A percentile compares a stretch with the other conserved stretches of the same genome.
Conservation (phyloP, 2,113 vertebrate species). For the Oryzias javanicus region DNA sequence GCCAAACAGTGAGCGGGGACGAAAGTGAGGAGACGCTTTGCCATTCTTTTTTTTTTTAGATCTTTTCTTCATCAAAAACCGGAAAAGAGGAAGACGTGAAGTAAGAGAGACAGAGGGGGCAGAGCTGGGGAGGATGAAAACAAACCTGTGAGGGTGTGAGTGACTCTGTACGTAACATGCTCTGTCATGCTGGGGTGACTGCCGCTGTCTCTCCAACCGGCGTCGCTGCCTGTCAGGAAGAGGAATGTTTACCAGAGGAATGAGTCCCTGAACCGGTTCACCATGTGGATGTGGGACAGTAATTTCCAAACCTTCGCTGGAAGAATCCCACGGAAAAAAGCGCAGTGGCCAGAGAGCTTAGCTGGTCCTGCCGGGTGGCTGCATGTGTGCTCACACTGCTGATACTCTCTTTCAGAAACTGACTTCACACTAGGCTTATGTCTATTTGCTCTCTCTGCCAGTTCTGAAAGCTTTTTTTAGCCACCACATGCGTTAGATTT, state of each 20-base stretch:
- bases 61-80: conserved; percentile 32
- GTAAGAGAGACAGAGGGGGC: conserved; percentile 49
- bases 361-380: conserved; percentile 56
- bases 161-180: conserved; percentile 63
- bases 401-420: conserved; percentile 37
- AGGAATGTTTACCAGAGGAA: conserved; percentile 70
- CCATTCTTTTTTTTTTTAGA: conserved; percentile 27
- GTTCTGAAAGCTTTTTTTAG: conserved; percentile 16
- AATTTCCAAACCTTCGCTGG: conserved; percentile 73
- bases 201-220: conserved; percentile 43
- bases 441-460: conserved; percentile 14
- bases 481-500: conserved; percentile 11
- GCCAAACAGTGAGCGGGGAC: conserved; percentile 40
- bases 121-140: conserved; percentile 31
- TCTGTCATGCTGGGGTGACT: conserved; percentile 65
- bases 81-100: conserved; percentile 46
- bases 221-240: conserved; percentile 55
- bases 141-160: conserved; percentile 43
- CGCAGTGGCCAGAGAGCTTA: conserved; percentile 44
- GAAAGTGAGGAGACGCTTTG: conserved; percentile 37
- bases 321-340: conserved; percentile 77
- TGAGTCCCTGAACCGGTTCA: conserved; percentile 68
- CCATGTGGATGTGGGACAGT: conserved; percentile 75
- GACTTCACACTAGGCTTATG: conserved; percentile 32
- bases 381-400: conserved; percentile 34